Base-by-base conservation (phyloP, 2,888 invertebrate genomes). In the Hypomecis punctinalis region DNA sequence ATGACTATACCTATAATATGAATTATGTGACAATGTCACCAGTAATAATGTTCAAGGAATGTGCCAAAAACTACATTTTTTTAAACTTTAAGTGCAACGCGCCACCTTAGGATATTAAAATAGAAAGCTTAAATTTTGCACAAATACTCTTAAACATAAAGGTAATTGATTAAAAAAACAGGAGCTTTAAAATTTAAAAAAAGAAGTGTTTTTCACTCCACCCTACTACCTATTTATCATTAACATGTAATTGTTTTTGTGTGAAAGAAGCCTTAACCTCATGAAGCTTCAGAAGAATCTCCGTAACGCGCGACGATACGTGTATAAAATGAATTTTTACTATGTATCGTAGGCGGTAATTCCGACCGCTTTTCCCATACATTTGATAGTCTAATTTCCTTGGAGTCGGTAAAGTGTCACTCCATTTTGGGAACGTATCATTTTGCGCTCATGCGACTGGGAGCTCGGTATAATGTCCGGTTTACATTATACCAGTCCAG, bases 311-410 rank as follows among this genome's bases (percentile, higher is more conserved):
- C 47, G 60, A 60, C 40, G 62, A 63, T 63, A 60, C 59, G 57
- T 45, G 52, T 40, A 66, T 72, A 63, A 70, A 69, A 70, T 72
- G 67, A 68, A 61, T 68, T 72, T 72, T 72, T 72, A 72, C 66
- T 62, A 70, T 63, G 61, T 68, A 66, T 65, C 64, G 48, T 61
- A 61, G 60, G 40, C 23, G 47, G 61, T 57, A 52, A 47, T 63
- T 61, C 52, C 66, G 35, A 61, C 60, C 65, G 57, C 54, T 61
- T 61, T 53, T 43, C 11, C 63, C 47, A 63, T 65, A 69, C 61
- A 63, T 59, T 55, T 48, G 56, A 69, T 67, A 61, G 64, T 60
- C 64, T 69, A 69, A 71, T 71, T 71, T 68, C 51, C 71, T 67
- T 39, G n/a, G 47, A 63, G 64, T 59, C 7, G 65, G 52, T 23